Evolutionary conservation across 2,113 vertebrate species (phyloP).

Genomic region (Antechinus stuartii): DNA sequence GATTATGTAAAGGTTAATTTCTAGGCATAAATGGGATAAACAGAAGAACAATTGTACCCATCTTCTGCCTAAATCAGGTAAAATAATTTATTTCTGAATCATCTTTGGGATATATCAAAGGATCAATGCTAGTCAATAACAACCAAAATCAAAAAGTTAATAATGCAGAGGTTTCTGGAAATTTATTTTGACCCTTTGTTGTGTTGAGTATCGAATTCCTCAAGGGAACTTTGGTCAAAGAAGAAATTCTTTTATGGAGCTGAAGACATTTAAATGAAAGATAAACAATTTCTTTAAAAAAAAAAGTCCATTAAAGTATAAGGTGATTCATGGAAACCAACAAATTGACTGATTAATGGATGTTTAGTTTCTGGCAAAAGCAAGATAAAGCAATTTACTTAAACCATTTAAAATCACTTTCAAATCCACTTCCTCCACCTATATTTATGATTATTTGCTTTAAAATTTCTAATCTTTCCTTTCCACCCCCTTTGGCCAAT

Average conservation of each 20-base stretch:
- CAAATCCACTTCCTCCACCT: neutral
- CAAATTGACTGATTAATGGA: slow-evolving; percentile 76
- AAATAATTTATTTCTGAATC: slow-evolving; percentile 69
- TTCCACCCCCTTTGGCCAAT: neutral
- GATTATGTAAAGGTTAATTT: slow-evolving; percentile 62
- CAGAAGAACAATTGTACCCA: slow-evolving; percentile 74
- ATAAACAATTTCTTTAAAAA: slow-evolving; percentile 53
- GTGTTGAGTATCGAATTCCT: slow-evolving; percentile 65
- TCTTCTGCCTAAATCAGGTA: slow-evolving; percentile 66
- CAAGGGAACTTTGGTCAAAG: slow-evolving; percentile 59
- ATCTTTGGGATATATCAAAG: slow-evolving; percentile 63
- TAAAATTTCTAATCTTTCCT: slow-evolving; percentile 46
- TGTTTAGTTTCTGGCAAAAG: slow-evolving; percentile 73
- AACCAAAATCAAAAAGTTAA: slow-evolving; percentile 50
- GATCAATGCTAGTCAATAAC: slow-evolving; percentile 5
- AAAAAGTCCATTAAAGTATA: slow-evolving; percentile 72
- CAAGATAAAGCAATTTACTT: slow-evolving; percentile 47
- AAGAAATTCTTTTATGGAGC: slow-evolving; percentile 57
- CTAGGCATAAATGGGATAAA: slow-evolving; percentile 58
- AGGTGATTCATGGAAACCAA: slow-evolving; percentile 79
- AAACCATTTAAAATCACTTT: slow-evolving; percentile 76
- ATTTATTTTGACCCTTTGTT: slow-evolving; percentile 67
- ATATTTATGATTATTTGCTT: slow-evolving; percentile 60
- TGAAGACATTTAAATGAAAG: slow-evolving; percentile 37
- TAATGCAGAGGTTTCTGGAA: slow-evolving; percentile 54